Evolutionary conservation across 92 coral and sea anemone genomes (phyloP).

Genomic region (Actinostola sp.): DNA sequence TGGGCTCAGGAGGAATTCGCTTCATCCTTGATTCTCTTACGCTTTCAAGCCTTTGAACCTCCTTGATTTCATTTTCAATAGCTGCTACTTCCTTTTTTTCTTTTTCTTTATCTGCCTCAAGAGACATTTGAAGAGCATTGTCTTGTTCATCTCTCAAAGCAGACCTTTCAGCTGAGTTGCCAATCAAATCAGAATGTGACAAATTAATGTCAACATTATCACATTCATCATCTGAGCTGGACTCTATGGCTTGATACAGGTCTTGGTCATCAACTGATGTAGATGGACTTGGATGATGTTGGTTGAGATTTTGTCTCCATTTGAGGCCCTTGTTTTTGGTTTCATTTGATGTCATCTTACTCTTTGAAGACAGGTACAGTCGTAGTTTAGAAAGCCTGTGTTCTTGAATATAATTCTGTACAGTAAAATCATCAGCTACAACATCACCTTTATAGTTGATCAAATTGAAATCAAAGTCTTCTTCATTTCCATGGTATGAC

Average conservation of each 20-base stretch:
- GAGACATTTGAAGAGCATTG: slow-evolving; percentile 5
- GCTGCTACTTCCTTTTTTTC: slow-evolving; percentile 14
- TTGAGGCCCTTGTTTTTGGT: slow-evolving; percentile 1
- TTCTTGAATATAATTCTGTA: slow-evolving; percentile 21
- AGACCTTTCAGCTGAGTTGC: slow-evolving; percentile 10
- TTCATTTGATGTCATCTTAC: slow-evolving; percentile 5
- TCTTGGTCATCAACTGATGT: neutral
- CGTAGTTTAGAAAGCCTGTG: slow-evolving; percentile 33
- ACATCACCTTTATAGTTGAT: slow-evolving; percentile 29
- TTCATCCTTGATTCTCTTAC: slow-evolving; percentile 14
- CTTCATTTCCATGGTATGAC: slow-evolving; percentile 20
- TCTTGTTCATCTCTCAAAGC: slow-evolving; percentile 13
- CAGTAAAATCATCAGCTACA: slow-evolving; percentile 15
- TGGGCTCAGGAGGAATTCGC: slow-evolving; percentile 44
- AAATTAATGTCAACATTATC: no score
- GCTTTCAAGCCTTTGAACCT: slow-evolving; percentile 25
- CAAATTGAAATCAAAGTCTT: slow-evolving; percentile 14
- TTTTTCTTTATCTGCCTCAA: slow-evolving; percentile 30
- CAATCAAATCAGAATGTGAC: slow-evolving; percentile 20
- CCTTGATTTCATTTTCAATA: slow-evolving; percentile 27
- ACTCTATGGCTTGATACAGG: neutral
- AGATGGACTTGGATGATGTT: neutral
- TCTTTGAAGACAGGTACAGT: neutral
- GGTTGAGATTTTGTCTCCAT: slow-evolving; percentile 19
- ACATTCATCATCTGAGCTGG: neutral